A percentile compares a stretch with the other conserved stretches of the same genome.
Conservation (phyloP, 2,888 invertebrate species). For the Apocheima hispidaria region DNA sequence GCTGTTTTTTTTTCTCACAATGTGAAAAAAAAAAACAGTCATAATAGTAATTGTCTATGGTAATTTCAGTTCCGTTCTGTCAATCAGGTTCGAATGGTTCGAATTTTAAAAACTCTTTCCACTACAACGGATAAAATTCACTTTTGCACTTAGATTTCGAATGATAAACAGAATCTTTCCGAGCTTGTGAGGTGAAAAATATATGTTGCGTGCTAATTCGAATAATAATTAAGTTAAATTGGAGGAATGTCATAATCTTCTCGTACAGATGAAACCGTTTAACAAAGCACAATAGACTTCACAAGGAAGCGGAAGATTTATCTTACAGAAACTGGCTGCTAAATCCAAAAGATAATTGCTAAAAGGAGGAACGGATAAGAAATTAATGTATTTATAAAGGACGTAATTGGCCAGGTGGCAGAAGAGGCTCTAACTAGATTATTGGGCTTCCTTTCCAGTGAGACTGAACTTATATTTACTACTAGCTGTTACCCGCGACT, state of each 20-base stretch:
- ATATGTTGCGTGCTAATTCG: conserved; percentile 8
- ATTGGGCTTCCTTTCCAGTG: conserved; percentile 3
- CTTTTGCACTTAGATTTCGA: too few relatives aligned
- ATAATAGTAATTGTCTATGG: too few relatives aligned
- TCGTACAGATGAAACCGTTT: conserved; percentile 28
- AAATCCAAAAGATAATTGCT: conserved; percentile 36
- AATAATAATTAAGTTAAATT: conserved; percentile 20
- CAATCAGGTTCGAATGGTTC: too few relatives aligned
- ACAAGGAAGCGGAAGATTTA: conserved; percentile 27
- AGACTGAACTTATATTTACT: too few relatives aligned
- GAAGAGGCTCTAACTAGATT: conserved; percentile 17
- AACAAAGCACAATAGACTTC: conserved; percentile 29
- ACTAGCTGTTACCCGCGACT: too few relatives aligned
- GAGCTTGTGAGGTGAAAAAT: too few relatives aligned
- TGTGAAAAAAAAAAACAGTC: too few relatives aligned
- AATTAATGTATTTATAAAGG: conserved; percentile 38
- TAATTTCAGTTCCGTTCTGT: too few relatives aligned
- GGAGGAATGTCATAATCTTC: conserved; percentile 14
- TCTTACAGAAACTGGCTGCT: conserved; percentile 28
- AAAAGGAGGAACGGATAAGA: conserved; percentile 33
- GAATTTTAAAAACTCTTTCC: too few relatives aligned
- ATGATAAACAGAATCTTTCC: too few relatives aligned
- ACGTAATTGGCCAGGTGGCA: conserved; percentile 36
- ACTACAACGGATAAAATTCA: too few relatives aligned
- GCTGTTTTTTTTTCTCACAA: too few relatives aligned